These are phyloP conservation scores for Artibeus lituratus DNA, from an alignment of 2,797 vertebrate genomes.

Conservation along the genomic window DNA sequence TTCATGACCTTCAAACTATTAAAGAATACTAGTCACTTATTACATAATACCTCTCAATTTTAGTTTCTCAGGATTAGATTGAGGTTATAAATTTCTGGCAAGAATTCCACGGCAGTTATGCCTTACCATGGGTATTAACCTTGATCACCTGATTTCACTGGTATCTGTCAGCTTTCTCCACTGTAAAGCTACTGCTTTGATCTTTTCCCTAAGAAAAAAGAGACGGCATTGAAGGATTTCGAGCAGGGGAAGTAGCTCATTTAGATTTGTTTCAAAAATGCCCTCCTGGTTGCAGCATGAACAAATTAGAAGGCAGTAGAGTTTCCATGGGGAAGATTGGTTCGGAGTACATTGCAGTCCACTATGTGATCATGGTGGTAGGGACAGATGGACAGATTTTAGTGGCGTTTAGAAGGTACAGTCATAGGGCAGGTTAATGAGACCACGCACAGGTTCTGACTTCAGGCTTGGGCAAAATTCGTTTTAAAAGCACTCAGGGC, in stretches of 20 bases:
- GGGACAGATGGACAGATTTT: background rate
- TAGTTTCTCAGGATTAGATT: background rate
- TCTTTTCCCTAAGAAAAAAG: background rate
- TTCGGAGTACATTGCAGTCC: background rate
- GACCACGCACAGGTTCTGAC: background rate
- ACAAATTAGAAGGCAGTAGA: background rate
- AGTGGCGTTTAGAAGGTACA: conserved; percentile 1
- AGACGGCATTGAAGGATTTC: background rate
- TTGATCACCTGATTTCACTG: background rate
- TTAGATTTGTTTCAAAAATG: background rate
- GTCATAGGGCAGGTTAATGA: background rate
- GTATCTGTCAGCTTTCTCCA: background rate
- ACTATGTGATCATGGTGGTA: background rate
- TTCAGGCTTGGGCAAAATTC: background rate
- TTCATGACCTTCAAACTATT: background rate
- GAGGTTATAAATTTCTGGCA: background rate
- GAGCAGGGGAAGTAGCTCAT: background rate
- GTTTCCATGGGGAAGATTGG: background rate
- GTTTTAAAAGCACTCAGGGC: background rate
- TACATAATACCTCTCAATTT: background rate
- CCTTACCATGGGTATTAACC: background rate
- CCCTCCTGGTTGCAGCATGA: background rate
- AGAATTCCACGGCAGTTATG: background rate
- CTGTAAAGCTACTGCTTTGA: background rate
- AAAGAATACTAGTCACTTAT: background rate